A percentile compares a stretch with the other conserved stretches of the same genome.
Conservation (phyloP, 2,797 vertebrate species). For the Myotis findleyi region DNA sequence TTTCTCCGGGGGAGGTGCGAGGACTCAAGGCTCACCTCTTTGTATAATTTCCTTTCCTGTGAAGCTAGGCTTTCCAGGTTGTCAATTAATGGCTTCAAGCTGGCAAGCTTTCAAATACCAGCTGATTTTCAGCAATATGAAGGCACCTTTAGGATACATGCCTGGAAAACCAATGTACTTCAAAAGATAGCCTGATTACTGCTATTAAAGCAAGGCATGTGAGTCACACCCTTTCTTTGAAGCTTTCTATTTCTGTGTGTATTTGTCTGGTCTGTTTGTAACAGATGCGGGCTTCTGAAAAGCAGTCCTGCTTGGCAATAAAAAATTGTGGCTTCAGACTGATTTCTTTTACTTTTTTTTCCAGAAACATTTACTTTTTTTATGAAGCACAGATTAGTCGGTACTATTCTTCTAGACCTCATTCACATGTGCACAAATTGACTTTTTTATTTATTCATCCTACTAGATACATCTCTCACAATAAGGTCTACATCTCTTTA, state of each 20-base stretch:
- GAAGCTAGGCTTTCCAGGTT: conserved; percentile 64
- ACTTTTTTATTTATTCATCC: neutral
- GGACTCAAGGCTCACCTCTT: conserved; percentile 41
- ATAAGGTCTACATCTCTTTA: conserved; percentile 29
- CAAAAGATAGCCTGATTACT: conserved; percentile 75
- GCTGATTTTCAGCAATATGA: conserved; percentile 75
- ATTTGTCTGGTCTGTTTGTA: conserved; percentile 84
- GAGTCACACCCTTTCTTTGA: conserved; percentile 75
- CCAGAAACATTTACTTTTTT: conserved; percentile 3
- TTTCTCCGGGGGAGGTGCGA: conserved; percentile 65
- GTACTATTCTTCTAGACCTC: conserved; percentile 9
- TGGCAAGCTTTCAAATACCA: conserved; percentile 77
- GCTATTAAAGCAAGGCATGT: conserved; percentile 78
- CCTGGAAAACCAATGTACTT: conserved; percentile 72
- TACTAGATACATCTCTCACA: conserved; percentile 58
- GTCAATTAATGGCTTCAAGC: conserved; percentile 80
- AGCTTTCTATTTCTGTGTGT: conserved; percentile 82
- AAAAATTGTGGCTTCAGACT: conserved; percentile 73
- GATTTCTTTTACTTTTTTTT: conserved; percentile 61
- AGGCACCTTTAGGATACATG: conserved; percentile 80
- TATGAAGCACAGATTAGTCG: conserved; percentile 34
- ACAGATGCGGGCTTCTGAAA: conserved; percentile 82
- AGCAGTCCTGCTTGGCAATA: conserved; percentile 75
- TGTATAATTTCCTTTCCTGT: conserved; percentile 64
- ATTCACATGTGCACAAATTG: conserved; percentile 25